Conservation (phyloP, 2,888 invertebrate genomes). For the Perithous albicinctus region DNA sequence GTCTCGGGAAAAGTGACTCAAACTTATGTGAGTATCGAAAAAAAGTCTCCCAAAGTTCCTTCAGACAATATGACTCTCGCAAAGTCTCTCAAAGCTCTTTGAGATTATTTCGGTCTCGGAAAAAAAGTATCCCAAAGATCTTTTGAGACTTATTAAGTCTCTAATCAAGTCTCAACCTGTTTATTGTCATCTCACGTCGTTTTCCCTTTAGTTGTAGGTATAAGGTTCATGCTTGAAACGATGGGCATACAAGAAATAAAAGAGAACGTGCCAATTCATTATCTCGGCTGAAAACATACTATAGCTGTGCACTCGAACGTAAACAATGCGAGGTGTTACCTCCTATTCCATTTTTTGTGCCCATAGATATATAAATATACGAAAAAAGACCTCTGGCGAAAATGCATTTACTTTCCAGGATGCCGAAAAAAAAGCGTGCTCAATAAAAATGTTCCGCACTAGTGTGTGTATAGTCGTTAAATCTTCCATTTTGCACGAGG, state of each 20-base stretch:
- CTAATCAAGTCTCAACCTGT: no score
- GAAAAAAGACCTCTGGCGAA: neutral
- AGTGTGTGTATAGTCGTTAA: constrained; percentile 13
- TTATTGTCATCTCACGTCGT: no score
- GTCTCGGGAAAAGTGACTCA: no score
- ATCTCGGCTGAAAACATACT: constrained; percentile 27
- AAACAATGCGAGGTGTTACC: constrained; percentile 24
- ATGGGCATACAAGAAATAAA: constrained; percentile 4
- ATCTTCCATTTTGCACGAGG: constrained; percentile 9
- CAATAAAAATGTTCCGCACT: constrained; percentile 27
- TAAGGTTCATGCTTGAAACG: neutral
- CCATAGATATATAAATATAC: neutral
- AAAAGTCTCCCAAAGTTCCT: no score
- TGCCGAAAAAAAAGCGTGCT: constrained; percentile 19
- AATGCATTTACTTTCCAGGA: constrained; percentile 32
- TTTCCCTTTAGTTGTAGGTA: no score
- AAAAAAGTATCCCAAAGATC: no score
- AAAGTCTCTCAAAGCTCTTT: no score
- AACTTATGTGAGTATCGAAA: no score
- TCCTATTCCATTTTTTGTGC: no score
- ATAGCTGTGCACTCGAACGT: constrained; percentile 28
- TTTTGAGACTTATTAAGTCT: no score
- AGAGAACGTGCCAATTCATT: constrained; percentile 41
- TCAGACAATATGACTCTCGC: no score
- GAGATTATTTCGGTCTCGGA: no score